Percentiles rank a stretch among this genome's conserved stretches.
Evolutionary conservation across 53 echinoderm and acorn worm species (phyloP).

Genomic region (Stichopus horrens): DNA sequence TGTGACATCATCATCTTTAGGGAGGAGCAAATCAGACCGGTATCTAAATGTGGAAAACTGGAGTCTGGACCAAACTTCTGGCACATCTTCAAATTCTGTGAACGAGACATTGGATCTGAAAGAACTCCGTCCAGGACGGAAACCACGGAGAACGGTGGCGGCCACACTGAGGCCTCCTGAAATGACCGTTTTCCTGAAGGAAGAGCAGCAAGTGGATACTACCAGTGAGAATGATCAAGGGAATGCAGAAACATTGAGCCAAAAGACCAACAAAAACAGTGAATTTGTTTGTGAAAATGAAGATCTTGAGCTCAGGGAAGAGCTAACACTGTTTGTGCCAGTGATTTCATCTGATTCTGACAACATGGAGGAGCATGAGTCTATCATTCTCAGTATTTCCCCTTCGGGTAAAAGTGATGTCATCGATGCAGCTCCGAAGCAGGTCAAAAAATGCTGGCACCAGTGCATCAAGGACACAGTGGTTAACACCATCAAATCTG

Average conservation of each 20-base stretch:
- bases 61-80: slow-evolving; percentile 27
- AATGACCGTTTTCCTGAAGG: slow-evolving; percentile 20
- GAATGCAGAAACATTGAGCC: background rate
- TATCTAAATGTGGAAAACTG: slow-evolving; percentile 44
- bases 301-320: background rate
- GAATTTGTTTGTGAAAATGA: background rate
- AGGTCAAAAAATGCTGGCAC: slow-evolving; percentile 36
- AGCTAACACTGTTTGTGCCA: background rate
- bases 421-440: background rate
- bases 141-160: background rate
- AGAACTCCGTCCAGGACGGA: background rate
- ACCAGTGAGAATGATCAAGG: background rate
- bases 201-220: background rate
- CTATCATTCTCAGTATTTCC: slow-evolving; percentile 19
- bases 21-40: slow-evolving; percentile 40
- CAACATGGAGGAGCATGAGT: slow-evolving; percentile 4
- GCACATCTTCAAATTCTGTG: slow-evolving; percentile 31
- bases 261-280: background rate
- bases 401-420: background rate
- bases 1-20: background rate
- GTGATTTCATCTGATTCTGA: slow-evolving; percentile 15
- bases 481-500: slow-evolving; percentile 3
- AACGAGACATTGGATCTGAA: slow-evolving; percentile 29
- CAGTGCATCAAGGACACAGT: slow-evolving; percentile 25
- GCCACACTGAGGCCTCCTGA: background rate